These are phyloP conservation scores for Rhegmatorhina hoffmannsi DNA, from an alignment of 2,113 vertebrate genomes.

Conservation along the genomic window DNA sequence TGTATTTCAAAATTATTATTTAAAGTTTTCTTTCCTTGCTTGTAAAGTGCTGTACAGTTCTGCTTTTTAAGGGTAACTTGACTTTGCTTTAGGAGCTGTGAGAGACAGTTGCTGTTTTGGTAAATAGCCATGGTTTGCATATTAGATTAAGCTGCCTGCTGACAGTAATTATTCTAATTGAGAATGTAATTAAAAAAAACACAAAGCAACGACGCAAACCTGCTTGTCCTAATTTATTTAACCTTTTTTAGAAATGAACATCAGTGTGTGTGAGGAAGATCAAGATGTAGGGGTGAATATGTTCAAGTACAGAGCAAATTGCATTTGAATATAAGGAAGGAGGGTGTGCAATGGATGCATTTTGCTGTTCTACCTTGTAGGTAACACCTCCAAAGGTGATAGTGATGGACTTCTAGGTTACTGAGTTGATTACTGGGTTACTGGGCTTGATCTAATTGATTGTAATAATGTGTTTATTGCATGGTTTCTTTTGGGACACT, in stretches of 20 bases:
- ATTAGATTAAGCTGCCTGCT: neutral
- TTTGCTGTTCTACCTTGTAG: neutral
- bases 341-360: neutral
- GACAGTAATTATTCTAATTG: conserved; percentile 3
- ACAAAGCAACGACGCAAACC: neutral
- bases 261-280: neutral
- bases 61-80: neutral
- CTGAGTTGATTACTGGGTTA: neutral
- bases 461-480: neutral
- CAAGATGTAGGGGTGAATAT: neutral
- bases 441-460: neutral
- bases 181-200: neutral
- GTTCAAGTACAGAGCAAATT: neutral
- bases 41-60: neutral
- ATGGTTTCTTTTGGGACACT: neutral
- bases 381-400: neutral
- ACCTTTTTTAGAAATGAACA: neutral
- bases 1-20: neutral
- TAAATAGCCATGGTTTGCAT: neutral
- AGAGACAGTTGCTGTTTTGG: neutral
- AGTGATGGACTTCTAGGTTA: neutral
- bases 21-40: neutral
- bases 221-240: neutral
- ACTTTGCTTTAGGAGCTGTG: neutral
- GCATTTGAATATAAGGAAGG: neutral